Conservation (phyloP, 53 echinoderm and acorn worm species). For the Echinometra lucunter region DNA sequence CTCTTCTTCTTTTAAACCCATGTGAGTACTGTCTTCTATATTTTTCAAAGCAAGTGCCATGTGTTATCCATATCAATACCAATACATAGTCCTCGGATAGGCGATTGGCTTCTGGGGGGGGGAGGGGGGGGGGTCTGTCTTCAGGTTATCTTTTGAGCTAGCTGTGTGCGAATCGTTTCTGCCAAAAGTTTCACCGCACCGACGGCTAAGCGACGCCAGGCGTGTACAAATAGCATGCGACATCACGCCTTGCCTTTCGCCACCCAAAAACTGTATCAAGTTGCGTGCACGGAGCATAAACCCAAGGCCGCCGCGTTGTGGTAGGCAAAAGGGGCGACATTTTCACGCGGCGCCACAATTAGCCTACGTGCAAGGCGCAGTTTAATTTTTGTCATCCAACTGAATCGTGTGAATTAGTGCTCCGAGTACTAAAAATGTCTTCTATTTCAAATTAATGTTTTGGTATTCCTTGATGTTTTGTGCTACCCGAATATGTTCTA, state of each 20-base stretch:
- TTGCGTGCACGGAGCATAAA: conserved; percentile 16
- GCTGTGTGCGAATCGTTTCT: conserved; percentile 26
- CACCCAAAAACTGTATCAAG: conserved; percentile 47
- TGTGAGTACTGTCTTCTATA: neutral
- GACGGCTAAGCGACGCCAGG: conserved; percentile 26
- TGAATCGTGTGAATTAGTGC: too few species aligned
- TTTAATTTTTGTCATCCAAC: too few species aligned
- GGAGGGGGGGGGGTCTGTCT: too few species aligned
- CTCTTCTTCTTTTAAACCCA: neutral
- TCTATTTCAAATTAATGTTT: too few species aligned
- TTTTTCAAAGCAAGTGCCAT: neutral
- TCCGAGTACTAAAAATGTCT: too few species aligned
- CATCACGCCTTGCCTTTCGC: conserved; percentile 52
- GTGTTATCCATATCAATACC: neutral
- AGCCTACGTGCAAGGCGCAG: conserved; percentile 11
- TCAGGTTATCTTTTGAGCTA: neutral
- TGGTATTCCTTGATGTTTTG: too few species aligned
- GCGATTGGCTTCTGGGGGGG: neutral
- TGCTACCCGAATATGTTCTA: too few species aligned
- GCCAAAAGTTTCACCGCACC: neutral
- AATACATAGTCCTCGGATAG: neutral
- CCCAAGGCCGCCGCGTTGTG: conserved; percentile 36
- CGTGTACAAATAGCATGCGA: conserved; percentile 56
- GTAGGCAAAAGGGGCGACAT: neutral
- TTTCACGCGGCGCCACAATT: conserved; percentile 47